A percentile compares a stretch with the other conserved stretches of the same genome.
phyloP scores from a whole-genome alignment of 2,113 vertebrate genomes.

The Thalassoma bifasciatum region DNA sequence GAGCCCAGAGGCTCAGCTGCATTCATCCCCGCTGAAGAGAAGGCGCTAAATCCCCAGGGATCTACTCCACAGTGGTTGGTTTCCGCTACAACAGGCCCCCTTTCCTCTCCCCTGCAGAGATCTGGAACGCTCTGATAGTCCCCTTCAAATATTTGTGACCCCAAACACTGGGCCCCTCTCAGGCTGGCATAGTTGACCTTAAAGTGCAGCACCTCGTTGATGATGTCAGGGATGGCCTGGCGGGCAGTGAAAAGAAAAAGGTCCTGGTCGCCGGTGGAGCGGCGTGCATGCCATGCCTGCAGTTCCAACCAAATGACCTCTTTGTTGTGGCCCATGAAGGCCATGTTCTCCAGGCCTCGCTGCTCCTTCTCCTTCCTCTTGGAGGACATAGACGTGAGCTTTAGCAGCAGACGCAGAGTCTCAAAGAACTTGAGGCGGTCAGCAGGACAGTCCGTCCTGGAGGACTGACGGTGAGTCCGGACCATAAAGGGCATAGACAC shows the following conservation, averaged over 20 bases:
- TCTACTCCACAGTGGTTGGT: slow-evolving; percentile 78
- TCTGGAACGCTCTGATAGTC: slow-evolving; percentile 42
- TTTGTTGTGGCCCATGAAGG: slow-evolving; percentile 93
- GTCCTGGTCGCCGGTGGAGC: slow-evolving; percentile 95
- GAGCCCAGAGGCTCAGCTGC: slow-evolving; percentile 79
- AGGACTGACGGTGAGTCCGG: slow-evolving; percentile 94
- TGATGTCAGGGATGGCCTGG: slow-evolving; percentile 96
- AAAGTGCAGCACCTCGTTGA: slow-evolving; percentile 96
- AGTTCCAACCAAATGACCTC: slow-evolving; percentile 99
- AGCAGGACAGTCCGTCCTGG: slow-evolving; percentile 94
- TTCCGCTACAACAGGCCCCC: slow-evolving; percentile 78
- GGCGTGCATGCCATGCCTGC: slow-evolving; percentile 97
- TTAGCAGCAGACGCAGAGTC: slow-evolving; percentile 95
- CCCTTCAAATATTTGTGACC: slow-evolving; percentile 65
- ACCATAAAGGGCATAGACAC: slow-evolving; percentile 91
- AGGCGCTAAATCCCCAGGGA: slow-evolving; percentile 73
- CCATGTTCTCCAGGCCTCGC: slow-evolving; percentile 92
- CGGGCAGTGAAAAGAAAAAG: slow-evolving; percentile 96
- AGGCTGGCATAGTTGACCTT: slow-evolving; percentile 92
- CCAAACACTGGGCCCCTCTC: slow-evolving; percentile 68
- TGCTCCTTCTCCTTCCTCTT: slow-evolving; percentile 99
- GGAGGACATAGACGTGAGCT: slow-evolving; percentile 98
- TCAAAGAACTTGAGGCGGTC: slow-evolving; percentile 99
- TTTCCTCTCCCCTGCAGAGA: slow-evolving; percentile 48
- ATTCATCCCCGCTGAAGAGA: slow-evolving; percentile 67